Percentiles rank a stretch among this genome's conserved stretches.
Conservation (phyloP, 2,113 vertebrate genomes). For the Colius striatus region DNA sequence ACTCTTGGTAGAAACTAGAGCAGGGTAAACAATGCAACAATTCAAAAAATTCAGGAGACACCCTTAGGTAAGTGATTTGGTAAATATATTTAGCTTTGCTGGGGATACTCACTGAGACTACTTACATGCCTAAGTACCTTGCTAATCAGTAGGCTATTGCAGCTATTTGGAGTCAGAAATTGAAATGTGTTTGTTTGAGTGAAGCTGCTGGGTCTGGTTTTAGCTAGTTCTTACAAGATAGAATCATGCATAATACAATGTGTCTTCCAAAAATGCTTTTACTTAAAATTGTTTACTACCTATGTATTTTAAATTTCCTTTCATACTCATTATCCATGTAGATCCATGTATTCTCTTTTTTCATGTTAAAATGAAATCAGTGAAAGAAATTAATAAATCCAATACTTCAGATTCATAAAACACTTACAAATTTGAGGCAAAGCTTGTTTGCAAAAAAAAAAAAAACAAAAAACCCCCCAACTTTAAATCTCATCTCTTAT, state of each 20-base stretch:
- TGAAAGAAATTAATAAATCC: background rate
- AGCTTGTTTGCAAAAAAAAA: background rate
- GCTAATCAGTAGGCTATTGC: constrained; percentile 52
- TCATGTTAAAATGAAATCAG: background rate
- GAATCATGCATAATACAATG: background rate
- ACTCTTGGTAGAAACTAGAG: constrained; percentile 55
- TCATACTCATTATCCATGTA: background rate
- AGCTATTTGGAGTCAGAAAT: constrained; percentile 36
- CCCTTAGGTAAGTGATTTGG: constrained; percentile 69
- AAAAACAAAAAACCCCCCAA: no score
- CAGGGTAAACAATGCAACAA: constrained; percentile 68
- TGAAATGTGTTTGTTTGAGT: background rate
- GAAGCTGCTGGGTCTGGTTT: background rate
- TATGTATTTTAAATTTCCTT: background rate
- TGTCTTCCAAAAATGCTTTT: background rate
- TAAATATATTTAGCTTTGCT: constrained; percentile 57
- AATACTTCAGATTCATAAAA: background rate
- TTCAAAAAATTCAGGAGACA: constrained; percentile 67
- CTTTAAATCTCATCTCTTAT: background rate
- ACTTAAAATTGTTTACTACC: background rate
- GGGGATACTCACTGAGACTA: constrained; percentile 33
- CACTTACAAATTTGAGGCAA: background rate
- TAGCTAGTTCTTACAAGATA: background rate
- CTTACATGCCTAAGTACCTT: constrained; percentile 45
- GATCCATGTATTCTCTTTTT: background rate